Conservation (phyloP, 92 coral and sea anemone species). For the Bergia puertoricense region DNA sequence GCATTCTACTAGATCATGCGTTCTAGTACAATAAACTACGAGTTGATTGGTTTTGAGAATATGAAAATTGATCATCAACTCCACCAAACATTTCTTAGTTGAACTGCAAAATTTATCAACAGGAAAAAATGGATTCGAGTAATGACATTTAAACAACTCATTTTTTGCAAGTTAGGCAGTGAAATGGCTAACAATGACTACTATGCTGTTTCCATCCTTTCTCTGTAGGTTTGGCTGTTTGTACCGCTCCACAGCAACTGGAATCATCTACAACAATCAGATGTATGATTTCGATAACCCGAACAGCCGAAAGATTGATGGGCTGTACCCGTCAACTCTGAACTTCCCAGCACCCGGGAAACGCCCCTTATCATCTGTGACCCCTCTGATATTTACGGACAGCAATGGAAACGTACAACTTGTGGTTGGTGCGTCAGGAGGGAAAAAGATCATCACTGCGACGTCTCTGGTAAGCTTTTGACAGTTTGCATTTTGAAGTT, state of each 20-base stretch:
- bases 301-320: conserved; percentile 28
- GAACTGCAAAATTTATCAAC: too few species aligned
- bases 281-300: conserved; percentile 77
- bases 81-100: too few species aligned
- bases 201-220: background rate
- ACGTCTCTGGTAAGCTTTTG: conserved; percentile 54
- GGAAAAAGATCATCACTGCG: conserved; percentile 64
- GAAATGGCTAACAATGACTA: background rate
- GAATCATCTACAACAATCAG: conserved; percentile 67
- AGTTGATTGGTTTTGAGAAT: too few species aligned
- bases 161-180: background rate
- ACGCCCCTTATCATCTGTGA: conserved; percentile 70
- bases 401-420: conserved; percentile 52
- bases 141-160: background rate
- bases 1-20: too few species aligned
- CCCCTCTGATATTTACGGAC: conserved; percentile 69
- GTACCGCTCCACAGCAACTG: conserved; percentile 65
- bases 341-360: conserved; percentile 70
- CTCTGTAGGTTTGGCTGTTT: conserved; percentile 58
- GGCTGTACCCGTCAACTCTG: conserved; percentile 56
- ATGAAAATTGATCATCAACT: too few species aligned
- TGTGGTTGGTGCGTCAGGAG: conserved; percentile 75
- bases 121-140: too few species aligned
- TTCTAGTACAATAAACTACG: too few species aligned
- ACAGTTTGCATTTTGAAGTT: background rate